Conservation (phyloP, 2,888 invertebrate species). For the Caenorhabditis imperialis region DNA sequence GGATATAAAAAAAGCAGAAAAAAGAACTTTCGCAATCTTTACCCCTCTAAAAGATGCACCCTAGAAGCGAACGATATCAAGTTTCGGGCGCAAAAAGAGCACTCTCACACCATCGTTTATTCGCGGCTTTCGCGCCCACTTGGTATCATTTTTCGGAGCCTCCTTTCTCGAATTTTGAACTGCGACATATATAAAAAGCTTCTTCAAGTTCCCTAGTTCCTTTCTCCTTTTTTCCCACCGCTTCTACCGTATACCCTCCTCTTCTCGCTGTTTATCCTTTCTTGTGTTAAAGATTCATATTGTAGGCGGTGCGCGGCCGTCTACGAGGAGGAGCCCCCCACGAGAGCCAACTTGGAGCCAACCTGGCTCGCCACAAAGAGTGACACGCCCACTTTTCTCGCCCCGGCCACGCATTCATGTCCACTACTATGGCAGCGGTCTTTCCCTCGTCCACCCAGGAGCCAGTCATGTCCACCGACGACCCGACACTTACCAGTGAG, state of each 20-base stretch:
- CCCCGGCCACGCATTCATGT: slow-evolving; percentile 29
- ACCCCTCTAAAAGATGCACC: too few relatives aligned
- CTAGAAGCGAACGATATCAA: slow-evolving; percentile 24
- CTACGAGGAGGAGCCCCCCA: slow-evolving; percentile 32
- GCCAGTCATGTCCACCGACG: neutral
- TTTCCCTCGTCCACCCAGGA: too few relatives aligned
- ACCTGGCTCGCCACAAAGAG: slow-evolving; percentile 43
- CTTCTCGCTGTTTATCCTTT: slow-evolving; percentile 9
- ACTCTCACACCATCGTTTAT: slow-evolving; percentile 26
- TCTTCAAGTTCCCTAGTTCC: neutral
- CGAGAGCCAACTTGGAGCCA: slow-evolving; percentile 34
- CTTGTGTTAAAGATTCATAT: slow-evolving; percentile 35
- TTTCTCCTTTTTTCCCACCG: neutral
- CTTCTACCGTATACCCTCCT: neutral
- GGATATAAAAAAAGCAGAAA: too few relatives aligned
- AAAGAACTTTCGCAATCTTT: too few relatives aligned
- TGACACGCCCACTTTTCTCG: slow-evolving; percentile 39
- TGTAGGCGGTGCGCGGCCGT: slow-evolving; percentile 43
- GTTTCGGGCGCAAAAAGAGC: slow-evolving; percentile 16
- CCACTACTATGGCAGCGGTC: too few relatives aligned
- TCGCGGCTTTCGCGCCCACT: slow-evolving; percentile 18
- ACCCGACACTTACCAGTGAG: slow-evolving; percentile 9
- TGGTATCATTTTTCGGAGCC: slow-evolving; percentile 28
- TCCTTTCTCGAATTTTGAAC: slow-evolving; percentile 7
- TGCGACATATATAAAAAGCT: neutral